Evolutionary conservation across 2,888 invertebrate species (phyloP), one percentile per base, ranked within the genome.

Genomic region (Netelia virgata): DNA sequence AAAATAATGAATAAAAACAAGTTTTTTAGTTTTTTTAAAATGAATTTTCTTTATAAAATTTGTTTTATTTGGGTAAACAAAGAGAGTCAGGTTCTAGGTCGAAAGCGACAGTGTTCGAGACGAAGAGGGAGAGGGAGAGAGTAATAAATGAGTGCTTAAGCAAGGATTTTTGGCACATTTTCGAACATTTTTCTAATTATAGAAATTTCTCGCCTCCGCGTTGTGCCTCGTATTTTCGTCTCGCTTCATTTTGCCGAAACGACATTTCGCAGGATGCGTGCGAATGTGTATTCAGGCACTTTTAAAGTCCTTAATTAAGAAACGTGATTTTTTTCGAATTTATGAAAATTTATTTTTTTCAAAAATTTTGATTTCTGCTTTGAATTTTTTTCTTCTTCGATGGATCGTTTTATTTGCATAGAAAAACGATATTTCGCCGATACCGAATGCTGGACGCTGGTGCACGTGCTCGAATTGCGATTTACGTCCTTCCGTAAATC

Each of bases 121-220:
- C 47, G 47, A 47, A 14, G 10, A 1, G 47, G 3, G 47, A 14
- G 10, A 10, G 47, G 14, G 47, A 36, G 59, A 68, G 11, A 16
- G 57, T 55, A 41, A 47, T 47, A 47, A 47, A 69, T 55, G 64
- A 8, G 20, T 18, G 10, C 57, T 73, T 43, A 80, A 59, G 73
- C 80, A 84, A 76, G 23, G 66, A 72, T 84, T 84, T 80, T 50
- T 84, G 84, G 84, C 84, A 84, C 53, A 76, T 72, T 80, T 73
- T 73, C 50, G 61, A 14, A 53, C 68, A 76, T 50, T 43, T 55
- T 61, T 70, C 79, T 84, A 84, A 73, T 76, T 76, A 80, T 80
- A 80, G 80, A 75, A 79, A 72, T 59, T 61, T 76, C 11, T 23
- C n/a, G 64, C 72, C 75, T 68, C 72, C 72, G 70, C 75, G 57